phyloP scores from a whole-genome alignment of 2,797 vertebrate species.

The Acridotheres tristis region DNA sequence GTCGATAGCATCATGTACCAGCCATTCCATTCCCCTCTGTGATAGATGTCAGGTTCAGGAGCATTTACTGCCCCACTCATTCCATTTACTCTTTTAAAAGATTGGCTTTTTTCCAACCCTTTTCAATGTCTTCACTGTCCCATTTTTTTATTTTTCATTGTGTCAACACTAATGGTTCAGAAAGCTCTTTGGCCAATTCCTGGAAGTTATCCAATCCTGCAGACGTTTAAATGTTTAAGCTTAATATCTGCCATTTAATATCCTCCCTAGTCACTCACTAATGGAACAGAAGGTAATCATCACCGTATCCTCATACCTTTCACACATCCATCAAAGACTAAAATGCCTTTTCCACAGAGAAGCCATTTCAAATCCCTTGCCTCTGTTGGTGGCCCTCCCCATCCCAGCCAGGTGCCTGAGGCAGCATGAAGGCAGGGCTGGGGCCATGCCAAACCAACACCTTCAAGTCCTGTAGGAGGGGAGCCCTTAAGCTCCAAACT shows the following conservation, averaged over 20 bases:
- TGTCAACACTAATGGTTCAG: constrained; percentile 14
- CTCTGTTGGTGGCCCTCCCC: neutral
- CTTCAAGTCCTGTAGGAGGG: neutral
- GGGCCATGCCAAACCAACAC: neutral
- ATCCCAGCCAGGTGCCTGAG: neutral
- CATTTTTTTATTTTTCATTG: constrained; percentile 39
- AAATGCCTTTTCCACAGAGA: neutral
- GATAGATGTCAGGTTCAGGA: constrained; percentile 21
- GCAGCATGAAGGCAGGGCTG: neutral
- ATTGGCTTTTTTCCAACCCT: constrained; percentile 43
- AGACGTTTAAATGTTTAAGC: constrained; percentile 26
- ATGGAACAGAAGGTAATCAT: constrained; percentile 40
- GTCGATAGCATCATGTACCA: neutral
- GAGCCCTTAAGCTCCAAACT: neutral
- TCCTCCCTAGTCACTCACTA: constrained; percentile 32
- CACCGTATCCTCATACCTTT: neutral
- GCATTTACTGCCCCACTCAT: neutral
- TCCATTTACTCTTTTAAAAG: constrained; percentile 29
- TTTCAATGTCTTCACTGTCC: constrained; percentile 26
- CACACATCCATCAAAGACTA: constrained; percentile 18
- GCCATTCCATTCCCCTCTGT: neutral
- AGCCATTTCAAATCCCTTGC: neutral
- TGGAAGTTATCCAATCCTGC: constrained; percentile 34
- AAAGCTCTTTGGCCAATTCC: constrained; percentile 23
- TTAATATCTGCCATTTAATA: constrained; percentile 48